These are phyloP conservation scores for Epizoanthus scotinus DNA, from an alignment of 92 coral and sea anemone species.

Conservation along the genomic window DNA sequence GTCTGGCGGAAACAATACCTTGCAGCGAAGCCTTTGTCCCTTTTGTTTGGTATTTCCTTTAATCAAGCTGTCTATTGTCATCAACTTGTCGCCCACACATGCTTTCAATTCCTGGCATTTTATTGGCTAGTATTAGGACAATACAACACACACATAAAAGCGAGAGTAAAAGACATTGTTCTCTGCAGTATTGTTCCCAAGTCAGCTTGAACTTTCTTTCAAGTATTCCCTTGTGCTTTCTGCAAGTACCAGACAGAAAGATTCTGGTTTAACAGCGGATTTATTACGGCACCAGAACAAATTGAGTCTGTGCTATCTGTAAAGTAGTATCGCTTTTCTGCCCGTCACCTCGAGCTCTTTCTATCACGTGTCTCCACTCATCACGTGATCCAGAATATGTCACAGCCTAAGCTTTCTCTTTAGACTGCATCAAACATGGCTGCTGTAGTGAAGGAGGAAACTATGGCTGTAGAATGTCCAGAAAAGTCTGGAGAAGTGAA, in stretches of 20 bases:
- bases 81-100: slow-evolving; percentile 51
- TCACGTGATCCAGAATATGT: slow-evolving; percentile 81
- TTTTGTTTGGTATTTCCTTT: slow-evolving; percentile 89
- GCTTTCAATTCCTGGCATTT: slow-evolving; percentile 86
- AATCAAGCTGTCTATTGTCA: slow-evolving; percentile 53
- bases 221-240: slow-evolving; percentile 61
- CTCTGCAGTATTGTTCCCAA: slow-evolving; percentile 70
- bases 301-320: background rate
- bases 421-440: slow-evolving; percentile 81
- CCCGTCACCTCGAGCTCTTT: slow-evolving; percentile 52
- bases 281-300: slow-evolving; percentile 11
- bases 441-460: slow-evolving; percentile 74
- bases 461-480: slow-evolving; percentile 76
- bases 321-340: slow-evolving; percentile 24
- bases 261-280: slow-evolving; percentile 4
- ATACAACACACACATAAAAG: slow-evolving; percentile 67
- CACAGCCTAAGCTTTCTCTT: slow-evolving; percentile 75
- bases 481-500: slow-evolving; percentile 93
- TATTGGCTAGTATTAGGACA: slow-evolving; percentile 79
- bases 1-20: slow-evolving; percentile 51
- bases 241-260: slow-evolving; percentile 37
- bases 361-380: slow-evolving; percentile 74
- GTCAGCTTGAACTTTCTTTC: slow-evolving; percentile 52
- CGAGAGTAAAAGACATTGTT: slow-evolving; percentile 68
- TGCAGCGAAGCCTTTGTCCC: slow-evolving; percentile 45